Base-by-base conservation (phyloP, 2,888 invertebrate genomes). In the Hemistola chrysoprasaria region DNA sequence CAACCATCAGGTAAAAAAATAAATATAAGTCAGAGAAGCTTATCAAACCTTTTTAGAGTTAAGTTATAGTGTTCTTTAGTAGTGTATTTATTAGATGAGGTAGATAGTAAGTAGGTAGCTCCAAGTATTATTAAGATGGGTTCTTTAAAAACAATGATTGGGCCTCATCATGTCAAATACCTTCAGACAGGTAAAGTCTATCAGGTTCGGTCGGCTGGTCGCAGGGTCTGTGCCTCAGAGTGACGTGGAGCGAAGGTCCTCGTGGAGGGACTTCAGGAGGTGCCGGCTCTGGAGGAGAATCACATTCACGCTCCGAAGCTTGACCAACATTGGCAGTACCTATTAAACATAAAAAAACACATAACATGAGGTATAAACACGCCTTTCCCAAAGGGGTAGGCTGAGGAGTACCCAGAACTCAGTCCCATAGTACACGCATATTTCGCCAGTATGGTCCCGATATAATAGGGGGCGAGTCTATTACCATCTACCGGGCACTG, bases 261-360 rank as follows among this genome's bases (percentile, higher is more conserved):
- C 95, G 90, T n/a, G 95, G 95, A 22, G 95, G 95, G 33, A 95
- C 94, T 83, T 95, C 95, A 1, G 95, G 95, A 3, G 95, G 95
- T 32, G 95, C 95, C 1, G 95, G 95, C 68, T 95, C 95, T 1
- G 95, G 95, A 6, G 95, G 95, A 1, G 95, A 95, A 48, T 95
- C 95, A 54, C 91, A 91, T 25, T 91, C 91, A 1, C 83, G 71
- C 40, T 91, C 91, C 56, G 91, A 91, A 67, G 78, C 47, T 28
- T 75, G 79, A 10, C 71, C 70, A 24, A 28, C 38, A 8, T 60
- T 70, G 3, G 22, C 30, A 2, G 34, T 26, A 21, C 43, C 43
- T 44, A 21, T 23, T 4, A 16, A 11, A 5, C 20, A 20, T 1
- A 32, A n/a, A 2, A 11, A 23, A 23, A 23, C n/a, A 23, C n/a